These are phyloP conservation scores for Caenorhabditis remanei DNA, from an alignment of 1,140 invertebrate species.

Conservation along the genomic window DNA sequence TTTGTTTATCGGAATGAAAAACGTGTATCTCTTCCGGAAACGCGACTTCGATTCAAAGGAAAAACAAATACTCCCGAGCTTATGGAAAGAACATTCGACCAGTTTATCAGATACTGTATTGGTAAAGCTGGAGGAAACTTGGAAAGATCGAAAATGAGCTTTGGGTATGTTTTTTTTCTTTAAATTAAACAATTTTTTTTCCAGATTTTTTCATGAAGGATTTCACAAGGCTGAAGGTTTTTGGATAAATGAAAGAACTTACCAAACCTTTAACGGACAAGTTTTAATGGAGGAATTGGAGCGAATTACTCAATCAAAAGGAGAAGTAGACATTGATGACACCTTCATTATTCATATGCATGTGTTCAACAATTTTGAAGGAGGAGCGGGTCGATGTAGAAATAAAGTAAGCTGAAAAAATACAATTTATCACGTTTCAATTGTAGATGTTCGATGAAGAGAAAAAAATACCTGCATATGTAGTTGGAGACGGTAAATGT, in stretches of 20 bases:
- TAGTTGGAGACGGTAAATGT: not conserved
- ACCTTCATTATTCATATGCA: not conserved
- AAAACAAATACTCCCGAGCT: not conserved
- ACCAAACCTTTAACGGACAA: not conserved
- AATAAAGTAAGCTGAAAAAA: not conserved
- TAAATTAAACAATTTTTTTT: not conserved
- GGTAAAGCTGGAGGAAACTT: not conserved
- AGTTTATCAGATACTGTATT: constrained; percentile 4
- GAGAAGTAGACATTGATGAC: not conserved
- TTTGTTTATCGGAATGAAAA: not conserved
- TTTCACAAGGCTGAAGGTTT: not conserved
- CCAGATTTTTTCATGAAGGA: not conserved
- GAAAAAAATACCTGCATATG: not conserved
- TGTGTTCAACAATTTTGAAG: not conserved
- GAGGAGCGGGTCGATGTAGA: not conserved
- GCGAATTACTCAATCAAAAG: not conserved
- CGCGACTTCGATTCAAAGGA: not conserved
- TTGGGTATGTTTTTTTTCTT: not conserved
- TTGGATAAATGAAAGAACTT: constrained; percentile 5
- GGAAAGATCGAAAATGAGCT: constrained; percentile 5
- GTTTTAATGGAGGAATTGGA: not conserved
- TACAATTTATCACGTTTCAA: not conserved
- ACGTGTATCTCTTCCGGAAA: not conserved
- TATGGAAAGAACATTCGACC: not conserved
- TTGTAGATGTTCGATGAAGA: not conserved